Conservation (phyloP, 2,113 vertebrate species). For the Emydura subglobosa region DNA sequence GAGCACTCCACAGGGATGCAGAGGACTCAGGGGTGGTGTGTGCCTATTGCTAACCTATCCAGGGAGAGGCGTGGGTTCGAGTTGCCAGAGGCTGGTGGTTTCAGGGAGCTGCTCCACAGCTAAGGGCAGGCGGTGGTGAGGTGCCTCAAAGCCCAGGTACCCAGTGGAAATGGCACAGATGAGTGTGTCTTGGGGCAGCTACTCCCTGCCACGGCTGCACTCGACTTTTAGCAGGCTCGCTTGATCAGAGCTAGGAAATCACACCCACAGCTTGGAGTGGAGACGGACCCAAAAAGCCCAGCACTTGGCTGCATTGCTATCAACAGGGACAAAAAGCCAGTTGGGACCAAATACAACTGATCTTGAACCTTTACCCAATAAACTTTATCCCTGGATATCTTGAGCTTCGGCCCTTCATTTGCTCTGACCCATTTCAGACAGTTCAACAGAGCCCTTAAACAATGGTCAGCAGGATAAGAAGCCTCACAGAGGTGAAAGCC, state of each 20-base stretch:
- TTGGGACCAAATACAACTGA: neutral
- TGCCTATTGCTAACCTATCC: neutral
- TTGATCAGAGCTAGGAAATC: neutral
- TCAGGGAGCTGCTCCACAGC: neutral
- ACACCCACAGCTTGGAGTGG: neutral
- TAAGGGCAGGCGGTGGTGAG: neutral
- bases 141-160: neutral
- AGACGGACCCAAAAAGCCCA: neutral
- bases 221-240: neutral
- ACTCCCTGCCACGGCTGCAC: neutral
- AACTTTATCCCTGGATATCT: neutral
- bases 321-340: neutral
- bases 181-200: neutral
- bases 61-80: neutral
- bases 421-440: neutral
- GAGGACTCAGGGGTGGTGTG: neutral
- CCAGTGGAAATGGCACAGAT: too few species aligned
- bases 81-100: neutral
- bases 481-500: neutral
- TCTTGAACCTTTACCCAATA: neutral
- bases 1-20: neutral
- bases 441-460: rapidly evolving
- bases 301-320: neutral
- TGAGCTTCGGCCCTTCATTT: neutral
- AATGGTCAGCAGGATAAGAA: neutral